These are phyloP conservation scores for Nibea coibor DNA, from an alignment of 2,113 vertebrate genomes.

Conservation along the genomic window DNA sequence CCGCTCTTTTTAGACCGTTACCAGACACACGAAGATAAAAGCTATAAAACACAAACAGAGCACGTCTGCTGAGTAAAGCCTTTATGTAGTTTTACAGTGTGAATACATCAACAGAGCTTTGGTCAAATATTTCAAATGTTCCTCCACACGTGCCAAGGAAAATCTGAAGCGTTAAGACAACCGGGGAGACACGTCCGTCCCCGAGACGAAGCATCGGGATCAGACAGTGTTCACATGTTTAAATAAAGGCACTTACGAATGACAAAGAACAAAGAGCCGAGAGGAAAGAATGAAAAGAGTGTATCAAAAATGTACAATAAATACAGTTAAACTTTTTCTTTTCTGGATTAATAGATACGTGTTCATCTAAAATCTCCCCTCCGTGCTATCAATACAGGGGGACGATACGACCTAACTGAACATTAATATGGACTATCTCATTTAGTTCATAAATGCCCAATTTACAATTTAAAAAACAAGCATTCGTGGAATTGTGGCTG, in stretches of 20 bases:
- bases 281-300: background rate
- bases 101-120: conserved; percentile 43
- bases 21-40: background rate
- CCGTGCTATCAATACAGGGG: background rate
- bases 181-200: background rate
- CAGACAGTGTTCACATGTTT: conserved; percentile 15
- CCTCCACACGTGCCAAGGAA: conserved; percentile 5
- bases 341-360: conserved; percentile 22
- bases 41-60: conserved; percentile 19
- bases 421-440: background rate
- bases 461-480: conserved; percentile 6
- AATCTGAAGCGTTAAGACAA: conserved; percentile 36
- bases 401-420: background rate
- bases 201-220: background rate
- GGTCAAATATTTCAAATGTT: conserved; percentile 48
- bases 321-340: conserved; percentile 59
- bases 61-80: background rate
- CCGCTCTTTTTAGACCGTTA: no score
- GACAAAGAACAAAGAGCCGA: background rate
- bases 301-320: conserved; percentile 67
- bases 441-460: background rate
- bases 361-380: conserved; percentile 9
- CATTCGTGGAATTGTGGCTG: background rate
- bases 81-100: conserved; percentile 5
- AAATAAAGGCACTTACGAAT: conserved; percentile 60